Evolutionary conservation across 2,888 invertebrate species (phyloP).

Genomic region (Mesorhabditis spiculigera): DNA sequence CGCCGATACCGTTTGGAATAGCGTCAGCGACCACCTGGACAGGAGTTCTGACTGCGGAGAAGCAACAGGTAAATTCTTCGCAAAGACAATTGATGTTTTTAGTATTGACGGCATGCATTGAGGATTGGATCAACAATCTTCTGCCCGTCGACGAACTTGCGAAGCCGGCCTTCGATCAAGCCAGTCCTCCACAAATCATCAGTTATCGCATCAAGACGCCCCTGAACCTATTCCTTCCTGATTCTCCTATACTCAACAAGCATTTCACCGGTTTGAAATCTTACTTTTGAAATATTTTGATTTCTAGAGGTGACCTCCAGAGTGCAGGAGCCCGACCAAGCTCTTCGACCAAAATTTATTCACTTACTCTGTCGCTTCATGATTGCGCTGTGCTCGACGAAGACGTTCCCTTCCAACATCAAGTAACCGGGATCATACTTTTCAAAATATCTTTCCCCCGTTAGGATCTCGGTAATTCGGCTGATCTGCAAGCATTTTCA

Average conservation of each 20-base stretch:
- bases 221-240: conserved; percentile 33
- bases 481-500: conserved; percentile 33
- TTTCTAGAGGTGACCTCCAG: neutral
- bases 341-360: conserved; percentile 1
- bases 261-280: conserved; percentile 24
- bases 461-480: neutral
- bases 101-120: neutral
- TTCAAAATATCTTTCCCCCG: neutral
- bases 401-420: neutral
- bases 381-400: neutral
- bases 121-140: neutral
- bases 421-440: neutral
- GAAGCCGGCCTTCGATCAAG: neutral
- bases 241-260: conserved; percentile 31
- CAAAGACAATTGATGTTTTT: neutral
- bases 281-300: conserved; percentile 7
- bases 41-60: neutral
- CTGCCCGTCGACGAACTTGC: neutral
- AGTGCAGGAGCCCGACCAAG: neutral
- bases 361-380: neutral
- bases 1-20: conserved; percentile 26
- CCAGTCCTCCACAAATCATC: neutral
- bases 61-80: neutral
- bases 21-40: conserved; percentile 25
- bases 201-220: conserved; percentile 27